These are phyloP conservation scores for Siniperca obscura DNA, from an alignment of 2,797 vertebrate species.

Conservation along the genomic window DNA sequence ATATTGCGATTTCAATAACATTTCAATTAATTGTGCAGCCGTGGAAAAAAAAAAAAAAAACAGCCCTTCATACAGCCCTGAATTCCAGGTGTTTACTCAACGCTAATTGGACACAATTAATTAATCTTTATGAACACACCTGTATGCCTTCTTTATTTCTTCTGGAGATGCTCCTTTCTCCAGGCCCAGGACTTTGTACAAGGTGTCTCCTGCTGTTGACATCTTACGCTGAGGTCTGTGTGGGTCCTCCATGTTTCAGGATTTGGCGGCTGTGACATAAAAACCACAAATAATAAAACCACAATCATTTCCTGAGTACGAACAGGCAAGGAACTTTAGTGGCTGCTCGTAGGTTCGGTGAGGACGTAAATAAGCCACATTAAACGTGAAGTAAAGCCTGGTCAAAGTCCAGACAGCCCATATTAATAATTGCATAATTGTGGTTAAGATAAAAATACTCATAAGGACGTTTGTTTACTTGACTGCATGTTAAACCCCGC, in stretches of 20 bases:
- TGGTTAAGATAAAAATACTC: not conserved
- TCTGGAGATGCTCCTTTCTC: conserved; percentile 90
- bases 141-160: conserved; percentile 92
- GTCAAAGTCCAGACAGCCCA: not conserved
- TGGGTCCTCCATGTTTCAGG: conserved; percentile 85
- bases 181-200: conserved; percentile 89
- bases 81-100: too few species aligned
- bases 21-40: too few species aligned
- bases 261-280: conserved; percentile 40
- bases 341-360: accelerated
- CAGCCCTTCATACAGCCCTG: too few species aligned
- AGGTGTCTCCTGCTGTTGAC: conserved; percentile 88
- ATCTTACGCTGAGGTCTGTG: conserved; percentile 84
- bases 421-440: accelerated
- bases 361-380: not conserved
- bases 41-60: too few species aligned
- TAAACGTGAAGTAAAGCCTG: not conserved
- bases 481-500: not conserved
- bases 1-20: too few species aligned
- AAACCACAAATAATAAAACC: not conserved
- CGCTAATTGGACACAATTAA: not conserved
- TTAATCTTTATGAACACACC: conserved; percentile 77
- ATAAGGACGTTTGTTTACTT: not conserved
- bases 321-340: not conserved
- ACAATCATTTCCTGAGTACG: not conserved